Percentiles rank a stretch among this genome's conserved stretches.
phyloP scores from a whole-genome alignment of 2,888 invertebrate species.

The Tromatobia lineatoria region DNA sequence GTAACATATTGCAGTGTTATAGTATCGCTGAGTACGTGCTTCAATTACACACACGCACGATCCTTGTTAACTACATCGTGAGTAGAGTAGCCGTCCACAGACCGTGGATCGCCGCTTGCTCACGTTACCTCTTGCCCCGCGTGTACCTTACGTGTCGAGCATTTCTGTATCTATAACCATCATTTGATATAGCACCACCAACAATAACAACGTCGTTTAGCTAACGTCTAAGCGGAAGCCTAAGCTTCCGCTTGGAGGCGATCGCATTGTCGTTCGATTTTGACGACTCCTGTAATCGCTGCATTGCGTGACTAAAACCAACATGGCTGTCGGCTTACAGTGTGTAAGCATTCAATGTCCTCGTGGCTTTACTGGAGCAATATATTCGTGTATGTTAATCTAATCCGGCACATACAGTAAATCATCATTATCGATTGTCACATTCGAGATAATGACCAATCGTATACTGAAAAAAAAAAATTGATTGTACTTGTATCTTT shows the following conservation, averaged over 20 bases:
- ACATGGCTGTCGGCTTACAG: background rate
- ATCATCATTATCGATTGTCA: background rate
- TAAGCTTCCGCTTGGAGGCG: background rate
- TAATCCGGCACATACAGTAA: background rate
- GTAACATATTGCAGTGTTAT: constrained; percentile 3
- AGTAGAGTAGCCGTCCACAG: background rate
- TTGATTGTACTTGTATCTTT: too few relatives aligned
- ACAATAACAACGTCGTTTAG: constrained; percentile 14
- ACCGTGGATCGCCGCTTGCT: background rate
- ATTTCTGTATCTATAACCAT: background rate
- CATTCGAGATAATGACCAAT: background rate
- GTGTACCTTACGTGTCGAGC: background rate
- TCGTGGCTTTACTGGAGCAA: background rate
- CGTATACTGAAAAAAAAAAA: too few relatives aligned
- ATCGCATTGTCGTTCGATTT: constrained; percentile 6
- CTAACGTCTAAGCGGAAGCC: background rate
- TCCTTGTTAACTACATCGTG: constrained; percentile 35
- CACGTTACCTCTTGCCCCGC: background rate
- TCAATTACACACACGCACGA: constrained; percentile 60
- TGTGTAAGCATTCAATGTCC: background rate
- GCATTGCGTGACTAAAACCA: background rate
- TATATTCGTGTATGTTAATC: background rate
- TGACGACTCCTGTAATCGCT: background rate
- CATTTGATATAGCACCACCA: background rate
- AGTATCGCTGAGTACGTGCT: constrained; percentile 49